Conservation (phyloP, 2,888 invertebrate genomes). For the Hermaeophaga mercurialis region DNA sequence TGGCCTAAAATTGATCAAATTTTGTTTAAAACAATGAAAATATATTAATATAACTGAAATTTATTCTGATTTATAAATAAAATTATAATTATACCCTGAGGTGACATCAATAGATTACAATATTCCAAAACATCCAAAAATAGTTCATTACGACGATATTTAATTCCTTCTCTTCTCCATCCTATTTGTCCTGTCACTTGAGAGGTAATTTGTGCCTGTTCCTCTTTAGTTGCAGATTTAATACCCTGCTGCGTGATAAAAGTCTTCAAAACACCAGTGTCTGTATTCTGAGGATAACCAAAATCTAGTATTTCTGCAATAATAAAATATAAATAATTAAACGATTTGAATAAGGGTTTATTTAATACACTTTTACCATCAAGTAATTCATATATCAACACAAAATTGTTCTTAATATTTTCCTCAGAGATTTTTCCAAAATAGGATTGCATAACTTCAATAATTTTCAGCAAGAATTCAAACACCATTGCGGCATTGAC, state of each 20-base stretch:
- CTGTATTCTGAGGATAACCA: constrained; percentile 99
- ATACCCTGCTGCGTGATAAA: constrained; percentile 99
- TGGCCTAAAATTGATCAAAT: constrained; percentile 86
- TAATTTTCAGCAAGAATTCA: constrained; percentile 97
- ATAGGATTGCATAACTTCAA: constrained; percentile 98
- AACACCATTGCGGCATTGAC: constrained; percentile 99
- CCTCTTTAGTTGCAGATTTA: constrained; percentile 98
- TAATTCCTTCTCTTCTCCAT: constrained; percentile 99
- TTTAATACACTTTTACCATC: constrained; percentile 89
- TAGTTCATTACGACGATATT: constrained; percentile 96
- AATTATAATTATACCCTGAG: constrained; percentile 71
- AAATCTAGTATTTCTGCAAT: constrained; percentile 94
- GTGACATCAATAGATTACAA: constrained; percentile 98
- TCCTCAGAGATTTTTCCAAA: constrained; percentile 99
- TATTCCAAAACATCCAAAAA: constrained; percentile 99
- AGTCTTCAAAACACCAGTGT: constrained; percentile 97
- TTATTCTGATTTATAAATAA: neutral
- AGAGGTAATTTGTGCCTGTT: constrained; percentile 98
- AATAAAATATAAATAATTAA: constrained; percentile 27
- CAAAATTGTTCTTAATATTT: constrained; percentile 99
- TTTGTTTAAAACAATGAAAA: no score
- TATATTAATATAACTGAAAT: no score
- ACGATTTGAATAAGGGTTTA: no score
- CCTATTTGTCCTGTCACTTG: constrained; percentile 97
- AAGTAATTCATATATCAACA: constrained; percentile 96